Base-by-base conservation (phyloP, 2,888 invertebrate genomes). In the Alloscopus bannaensis region DNA sequence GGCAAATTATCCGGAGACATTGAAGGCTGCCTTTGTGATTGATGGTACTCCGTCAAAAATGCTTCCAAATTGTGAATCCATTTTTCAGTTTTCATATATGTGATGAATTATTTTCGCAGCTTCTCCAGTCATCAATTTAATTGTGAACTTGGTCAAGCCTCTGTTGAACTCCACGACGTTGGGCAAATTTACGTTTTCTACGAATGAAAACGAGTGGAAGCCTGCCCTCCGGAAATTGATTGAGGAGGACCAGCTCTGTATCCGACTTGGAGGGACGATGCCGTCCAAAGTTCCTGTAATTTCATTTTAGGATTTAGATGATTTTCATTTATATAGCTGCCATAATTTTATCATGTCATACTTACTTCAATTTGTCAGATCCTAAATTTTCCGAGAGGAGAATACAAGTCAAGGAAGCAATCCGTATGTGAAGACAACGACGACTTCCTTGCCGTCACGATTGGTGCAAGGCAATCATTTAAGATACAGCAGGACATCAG, bases 241-340 rank as follows among this genome's bases (percentile, higher is more conserved):
- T 2, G 75, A 78, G 28, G 68, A 55, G 20, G 59, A 66, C 31
- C 73, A 81, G 64, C 66, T 83, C 8, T 81, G 81, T 2, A 18
- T 24, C n/a, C 52, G 83, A n/a, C 68, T 83, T 0, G 81, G 81
- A 3, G 83, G 83, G 13, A 81, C 73, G 2, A 64, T 36, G 8
- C 36, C 24, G 2, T 81, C 81, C 1, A 47, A 60, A 22, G 73
- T 79, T 55, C 57, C 69, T 65, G 81, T 81, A 66, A 24, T 13
- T n/a, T n/a, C n/a, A n/a, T n/a, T n/a, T n/a, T n/a, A n/a, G n/a
- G n/a, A n/a, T n/a, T n/a, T n/a, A n/a, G n/a, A n/a, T n/a, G n/a
- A n/a, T n/a, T n/a, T n/a, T n/a, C n/a, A n/a, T n/a, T n/a, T n/a
- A n/a, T n/a, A n/a, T n/a, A n/a, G n/a, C n/a, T n/a, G n/a, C n/a